Evolutionary conservation across 2,888 invertebrate species (phyloP).

Genomic region (Acanthococcus lagerstroemiae): DNA sequence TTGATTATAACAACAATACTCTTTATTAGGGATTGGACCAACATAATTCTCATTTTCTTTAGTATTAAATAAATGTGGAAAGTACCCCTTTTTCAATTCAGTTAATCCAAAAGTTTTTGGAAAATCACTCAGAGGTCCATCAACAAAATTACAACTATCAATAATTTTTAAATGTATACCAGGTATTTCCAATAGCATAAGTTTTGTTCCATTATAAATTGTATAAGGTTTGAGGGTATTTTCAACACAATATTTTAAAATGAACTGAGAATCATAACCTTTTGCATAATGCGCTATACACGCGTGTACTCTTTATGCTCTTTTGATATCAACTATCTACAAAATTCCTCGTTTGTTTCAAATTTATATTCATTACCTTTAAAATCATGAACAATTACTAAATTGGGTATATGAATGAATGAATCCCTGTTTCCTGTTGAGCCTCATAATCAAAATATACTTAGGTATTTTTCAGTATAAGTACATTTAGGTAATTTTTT

Average conservation of each 20-base stretch:
- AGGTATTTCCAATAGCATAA: slow-evolving; percentile 11
- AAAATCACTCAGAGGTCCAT: slow-evolving; percentile 33
- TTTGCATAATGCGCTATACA: slow-evolving; percentile 19
- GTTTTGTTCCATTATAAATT: slow-evolving; percentile 26
- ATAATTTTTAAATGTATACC: slow-evolving; percentile 7
- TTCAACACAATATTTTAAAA: slow-evolving; percentile 12
- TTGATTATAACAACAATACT: slow-evolving; percentile 33
- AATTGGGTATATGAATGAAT: background rate
- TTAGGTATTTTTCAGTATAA: slow-evolving; percentile 33
- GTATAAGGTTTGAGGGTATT: slow-evolving; percentile 16
- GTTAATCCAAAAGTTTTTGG: slow-evolving; percentile 35
- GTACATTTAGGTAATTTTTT: slow-evolving; percentile 15
- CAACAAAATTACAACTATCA: slow-evolving; percentile 32
- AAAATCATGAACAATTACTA: slow-evolving; percentile 33
- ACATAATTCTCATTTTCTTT: slow-evolving; percentile 36
- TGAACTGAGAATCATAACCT: slow-evolving; percentile 15
- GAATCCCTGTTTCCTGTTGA: slow-evolving; percentile 19
- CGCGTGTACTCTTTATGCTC: slow-evolving; percentile 33
- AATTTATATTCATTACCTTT: slow-evolving; percentile 31
- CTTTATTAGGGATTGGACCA: slow-evolving; percentile 34
- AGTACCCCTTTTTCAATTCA: slow-evolving; percentile 34
- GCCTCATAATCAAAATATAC: slow-evolving; percentile 32
- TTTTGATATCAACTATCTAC: slow-evolving; percentile 16
- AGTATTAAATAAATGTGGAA: slow-evolving; percentile 35
- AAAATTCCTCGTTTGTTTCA: slow-evolving; percentile 21